Conservation (phyloP, 1,140 invertebrate genomes). For the Teleogryllus occipitalis region DNA sequence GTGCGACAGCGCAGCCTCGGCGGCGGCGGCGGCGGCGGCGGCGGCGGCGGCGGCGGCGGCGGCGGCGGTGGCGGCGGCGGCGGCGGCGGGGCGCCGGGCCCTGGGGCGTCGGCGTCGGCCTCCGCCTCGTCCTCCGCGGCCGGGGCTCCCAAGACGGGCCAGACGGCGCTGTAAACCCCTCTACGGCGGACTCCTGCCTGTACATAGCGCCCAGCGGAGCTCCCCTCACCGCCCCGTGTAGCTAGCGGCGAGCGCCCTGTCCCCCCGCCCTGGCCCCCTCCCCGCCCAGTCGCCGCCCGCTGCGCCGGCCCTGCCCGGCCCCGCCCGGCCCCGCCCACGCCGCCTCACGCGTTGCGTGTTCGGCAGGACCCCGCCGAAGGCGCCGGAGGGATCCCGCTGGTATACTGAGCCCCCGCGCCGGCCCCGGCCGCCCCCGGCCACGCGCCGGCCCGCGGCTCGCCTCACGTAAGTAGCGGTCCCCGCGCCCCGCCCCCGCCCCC, state of each 20-base stretch:
- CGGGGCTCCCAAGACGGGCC: background rate
- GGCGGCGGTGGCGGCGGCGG: slow-evolving; percentile 13
- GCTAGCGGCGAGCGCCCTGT: background rate
- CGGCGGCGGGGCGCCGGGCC: background rate
- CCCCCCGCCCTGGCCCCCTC: no score
- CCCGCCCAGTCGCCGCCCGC: no score
- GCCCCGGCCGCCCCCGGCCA: no score
- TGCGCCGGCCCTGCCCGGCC: background rate
- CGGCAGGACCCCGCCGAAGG: background rate
- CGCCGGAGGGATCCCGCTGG: background rate
- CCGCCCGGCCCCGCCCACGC: no score
- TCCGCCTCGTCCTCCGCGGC: background rate
- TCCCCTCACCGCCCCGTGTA: background rate
- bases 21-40: background rate
- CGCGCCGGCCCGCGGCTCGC: no score
- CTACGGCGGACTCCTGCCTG: background rate
- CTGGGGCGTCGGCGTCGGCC: background rate
- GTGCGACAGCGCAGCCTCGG: background rate
- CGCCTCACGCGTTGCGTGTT: background rate
- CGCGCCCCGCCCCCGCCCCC: no score
- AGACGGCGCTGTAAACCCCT: background rate
- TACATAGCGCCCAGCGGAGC: no score
- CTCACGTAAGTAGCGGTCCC: no score
- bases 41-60: background rate
- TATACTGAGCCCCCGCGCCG: background rate